Evolutionary conservation across 2,113 vertebrate species (phyloP).

Genomic region (Balaeniceps rex): DNA sequence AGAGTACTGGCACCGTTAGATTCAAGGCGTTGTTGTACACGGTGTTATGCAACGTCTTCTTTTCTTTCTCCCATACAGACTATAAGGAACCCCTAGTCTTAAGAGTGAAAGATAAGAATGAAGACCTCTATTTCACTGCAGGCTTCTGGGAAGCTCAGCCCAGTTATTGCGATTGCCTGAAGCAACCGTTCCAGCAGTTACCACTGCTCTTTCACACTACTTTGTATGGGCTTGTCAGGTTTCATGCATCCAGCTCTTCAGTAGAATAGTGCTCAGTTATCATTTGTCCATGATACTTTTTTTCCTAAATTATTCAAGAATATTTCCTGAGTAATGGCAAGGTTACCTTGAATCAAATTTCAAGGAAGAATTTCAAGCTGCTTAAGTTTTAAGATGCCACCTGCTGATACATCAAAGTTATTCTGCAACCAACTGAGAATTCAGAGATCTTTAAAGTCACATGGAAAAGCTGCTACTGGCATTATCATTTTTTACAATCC

Average conservation of each 20-base stretch:
- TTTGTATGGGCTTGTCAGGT: neutral
- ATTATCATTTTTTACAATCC: neutral
- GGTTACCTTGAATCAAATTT: neutral
- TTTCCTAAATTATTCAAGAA: neutral
- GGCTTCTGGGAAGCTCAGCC: neutral
- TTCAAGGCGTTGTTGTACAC: neutral
- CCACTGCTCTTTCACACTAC: neutral
- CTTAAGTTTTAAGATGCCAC: neutral
- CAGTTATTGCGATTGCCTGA: neutral
- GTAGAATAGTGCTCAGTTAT: neutral
- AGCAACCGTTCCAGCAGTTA: neutral
- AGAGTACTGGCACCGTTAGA: neutral
- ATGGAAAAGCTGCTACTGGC: neutral
- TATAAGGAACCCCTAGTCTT: neutral
- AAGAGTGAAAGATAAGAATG: neutral
- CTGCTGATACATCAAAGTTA: neutral
- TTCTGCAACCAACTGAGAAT: neutral
- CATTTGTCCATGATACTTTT: neutral
- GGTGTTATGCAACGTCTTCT: neutral
- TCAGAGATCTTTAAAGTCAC: neutral
- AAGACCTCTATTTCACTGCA: neutral
- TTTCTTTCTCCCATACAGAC: neutral
- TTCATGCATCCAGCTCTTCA: neutral
- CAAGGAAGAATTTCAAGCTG: neutral
- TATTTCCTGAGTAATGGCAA: neutral